Evolutionary conservation across 2,888 invertebrate species (phyloP).

Genomic region (Drosophila neonasuta): DNA sequence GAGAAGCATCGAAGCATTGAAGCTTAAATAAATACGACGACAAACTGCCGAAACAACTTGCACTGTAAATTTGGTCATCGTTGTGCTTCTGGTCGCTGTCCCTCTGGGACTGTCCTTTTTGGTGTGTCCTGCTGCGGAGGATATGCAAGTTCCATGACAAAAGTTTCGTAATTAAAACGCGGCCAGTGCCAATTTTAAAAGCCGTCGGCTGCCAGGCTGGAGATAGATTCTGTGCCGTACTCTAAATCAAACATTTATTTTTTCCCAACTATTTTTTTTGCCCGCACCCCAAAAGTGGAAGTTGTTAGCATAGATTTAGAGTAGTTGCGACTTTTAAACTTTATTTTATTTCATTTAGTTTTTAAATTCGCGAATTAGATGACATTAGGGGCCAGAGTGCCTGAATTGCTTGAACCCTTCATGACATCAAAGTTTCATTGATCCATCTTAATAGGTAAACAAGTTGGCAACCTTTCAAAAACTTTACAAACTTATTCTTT

Average conservation of each 20-base stretch:
- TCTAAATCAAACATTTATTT: conserved; percentile 47
- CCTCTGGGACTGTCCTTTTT: conserved; percentile 21
- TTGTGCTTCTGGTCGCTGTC: conserved; percentile 9
- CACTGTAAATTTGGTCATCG: conserved; percentile 24
- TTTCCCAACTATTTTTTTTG: conserved; percentile 3
- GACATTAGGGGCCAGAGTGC: not conserved
- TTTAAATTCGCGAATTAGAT: not conserved
- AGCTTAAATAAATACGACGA: conserved; percentile 31
- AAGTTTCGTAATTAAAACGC: conserved; percentile 72
- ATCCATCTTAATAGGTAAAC: conserved; percentile 41
- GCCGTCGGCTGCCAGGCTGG: not conserved
- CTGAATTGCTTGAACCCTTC: not conserved
- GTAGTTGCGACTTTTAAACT: conserved; percentile 14
- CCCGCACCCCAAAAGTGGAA: conserved; percentile 19
- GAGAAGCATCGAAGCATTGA: conserved; percentile 34
- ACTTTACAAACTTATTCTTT: conserved; percentile 20
- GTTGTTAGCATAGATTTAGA: conserved; percentile 41
- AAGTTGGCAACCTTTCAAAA: conserved; percentile 21
- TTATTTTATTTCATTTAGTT: conserved; percentile 11
- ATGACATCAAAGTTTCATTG: conserved; percentile 18
- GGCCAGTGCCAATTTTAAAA: conserved; percentile 39
- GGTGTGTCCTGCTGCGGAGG: conserved; percentile 25
- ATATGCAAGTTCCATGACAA: conserved; percentile 57
- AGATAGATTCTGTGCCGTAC: conserved; percentile 29
- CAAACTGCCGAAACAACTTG: conserved; percentile 35